These are phyloP conservation scores for Tenthredo mesomela DNA, from an alignment of 2,888 invertebrate species.

Conservation along the genomic window DNA sequence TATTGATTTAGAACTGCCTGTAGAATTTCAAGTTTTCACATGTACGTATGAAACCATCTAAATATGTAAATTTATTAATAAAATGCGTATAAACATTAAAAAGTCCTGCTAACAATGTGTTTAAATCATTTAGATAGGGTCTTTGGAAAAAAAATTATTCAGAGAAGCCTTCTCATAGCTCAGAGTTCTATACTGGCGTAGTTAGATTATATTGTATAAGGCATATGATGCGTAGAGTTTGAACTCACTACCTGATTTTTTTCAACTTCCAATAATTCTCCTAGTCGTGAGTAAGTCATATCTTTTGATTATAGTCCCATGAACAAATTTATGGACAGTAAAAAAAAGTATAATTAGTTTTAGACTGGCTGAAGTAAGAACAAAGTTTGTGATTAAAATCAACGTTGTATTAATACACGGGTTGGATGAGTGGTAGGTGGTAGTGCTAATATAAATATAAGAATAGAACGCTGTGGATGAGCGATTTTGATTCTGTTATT, in stretches of 20 bases:
- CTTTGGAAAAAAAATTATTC: background rate
- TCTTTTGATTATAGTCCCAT: too few relatives aligned
- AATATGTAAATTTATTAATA: background rate
- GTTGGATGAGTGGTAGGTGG: too few relatives aligned
- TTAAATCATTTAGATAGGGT: background rate
- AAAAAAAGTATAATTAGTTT: too few relatives aligned
- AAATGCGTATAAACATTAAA: background rate
- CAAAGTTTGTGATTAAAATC: too few relatives aligned
- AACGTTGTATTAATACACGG: too few relatives aligned
- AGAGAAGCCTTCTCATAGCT: background rate
- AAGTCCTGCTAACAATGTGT: background rate
- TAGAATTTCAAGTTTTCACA: background rate
- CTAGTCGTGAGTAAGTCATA: background rate
- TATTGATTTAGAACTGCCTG: background rate
- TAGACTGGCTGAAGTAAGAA: too few relatives aligned
- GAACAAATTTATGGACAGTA: too few relatives aligned
- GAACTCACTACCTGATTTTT: background rate
- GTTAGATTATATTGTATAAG: background rate
- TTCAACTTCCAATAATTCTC: background rate
- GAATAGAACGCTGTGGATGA: too few relatives aligned
- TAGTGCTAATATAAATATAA: too few relatives aligned
- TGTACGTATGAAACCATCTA: background rate
- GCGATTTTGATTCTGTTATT: too few relatives aligned
- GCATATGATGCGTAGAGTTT: background rate
- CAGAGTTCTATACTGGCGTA: background rate